Percentiles rank a stretch among this genome's conserved stretches.
phyloP scores from a whole-genome alignment of 2,113 vertebrate species.

The Tichodroma muraria region DNA sequence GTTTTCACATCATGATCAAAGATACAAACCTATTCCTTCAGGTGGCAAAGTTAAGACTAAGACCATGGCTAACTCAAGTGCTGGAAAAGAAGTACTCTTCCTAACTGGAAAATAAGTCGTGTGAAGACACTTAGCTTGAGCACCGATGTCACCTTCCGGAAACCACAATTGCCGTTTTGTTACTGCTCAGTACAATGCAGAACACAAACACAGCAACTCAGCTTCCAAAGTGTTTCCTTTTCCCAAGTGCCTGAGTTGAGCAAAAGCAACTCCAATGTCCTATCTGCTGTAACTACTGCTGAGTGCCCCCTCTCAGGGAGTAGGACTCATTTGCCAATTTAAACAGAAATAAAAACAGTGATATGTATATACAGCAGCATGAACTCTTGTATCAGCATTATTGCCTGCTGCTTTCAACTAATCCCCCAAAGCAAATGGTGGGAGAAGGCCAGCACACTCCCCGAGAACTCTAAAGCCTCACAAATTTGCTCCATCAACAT shows the following conservation, averaged over 20 bases:
- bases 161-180: neutral
- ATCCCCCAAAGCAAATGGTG: neutral
- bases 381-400: neutral
- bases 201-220: neutral
- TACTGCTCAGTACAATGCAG: neutral
- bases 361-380: neutral
- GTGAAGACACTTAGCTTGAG: neutral
- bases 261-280: neutral
- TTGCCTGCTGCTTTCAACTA: neutral
- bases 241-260: neutral
- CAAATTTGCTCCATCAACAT: neutral
- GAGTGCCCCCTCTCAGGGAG: neutral
- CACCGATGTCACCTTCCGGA: neutral
- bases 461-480: neutral
- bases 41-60: neutral
- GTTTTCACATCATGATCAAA: neutral
- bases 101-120: neutral
- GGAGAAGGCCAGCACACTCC: neutral
- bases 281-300: neutral
- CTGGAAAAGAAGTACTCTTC: neutral
- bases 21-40: neutral
- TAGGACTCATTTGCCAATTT: neutral
- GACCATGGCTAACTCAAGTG: accelerated
- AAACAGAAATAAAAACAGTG: neutral
- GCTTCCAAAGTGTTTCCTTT: neutral